Evolutionary conservation across 2,113 vertebrate genomes (phyloP), one percentile per base, ranked within the genome.

Genomic region (Fulica atra): DNA sequence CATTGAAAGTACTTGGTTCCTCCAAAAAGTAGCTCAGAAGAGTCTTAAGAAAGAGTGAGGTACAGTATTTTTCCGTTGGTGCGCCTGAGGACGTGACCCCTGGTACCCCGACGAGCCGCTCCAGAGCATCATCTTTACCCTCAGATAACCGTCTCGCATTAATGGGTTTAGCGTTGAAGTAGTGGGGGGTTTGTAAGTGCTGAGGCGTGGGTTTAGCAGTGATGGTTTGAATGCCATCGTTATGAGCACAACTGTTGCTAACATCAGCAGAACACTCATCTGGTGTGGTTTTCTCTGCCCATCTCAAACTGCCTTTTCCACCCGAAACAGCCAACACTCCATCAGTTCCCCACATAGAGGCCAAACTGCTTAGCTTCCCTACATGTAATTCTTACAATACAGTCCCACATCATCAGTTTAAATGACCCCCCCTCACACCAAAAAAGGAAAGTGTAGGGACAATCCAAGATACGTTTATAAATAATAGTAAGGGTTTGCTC

Each of bases 131-230:
- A 12, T 48, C 56, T 53, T 77, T 19, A 42, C 29, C 8, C 8
- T 9, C 23, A 15, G 46, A 28, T 40, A 77, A 70, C 7, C 9
- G 6, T 17, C 23, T 68, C 31, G 2, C 17, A 29, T 60, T 51
- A 50, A 1, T 13, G 24, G 25, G 3, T 16, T 35, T 40, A 53
- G 35, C 25, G 50, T 50, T 61, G 18, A 80, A 50, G 51, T 42
- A 28, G 13, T 13, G 0, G 0, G 10, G 8, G 4, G 5, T 21
- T 40, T 82, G 23, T 8, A 44, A 70, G 53, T n/a, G 28, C 24
- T 11, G 51, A 48, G 50, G 57, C n/a, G 29, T 0, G 35, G 18
- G 11, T 40, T 86, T 63, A 38, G 42, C 53, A 74, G 33, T 26
- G 33, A 20, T 70, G 11, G 57, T 64, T 51, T 72, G 63, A 56